phyloP scores from a whole-genome alignment of 2,113 vertebrate species.

The Gallinago media region DNA sequence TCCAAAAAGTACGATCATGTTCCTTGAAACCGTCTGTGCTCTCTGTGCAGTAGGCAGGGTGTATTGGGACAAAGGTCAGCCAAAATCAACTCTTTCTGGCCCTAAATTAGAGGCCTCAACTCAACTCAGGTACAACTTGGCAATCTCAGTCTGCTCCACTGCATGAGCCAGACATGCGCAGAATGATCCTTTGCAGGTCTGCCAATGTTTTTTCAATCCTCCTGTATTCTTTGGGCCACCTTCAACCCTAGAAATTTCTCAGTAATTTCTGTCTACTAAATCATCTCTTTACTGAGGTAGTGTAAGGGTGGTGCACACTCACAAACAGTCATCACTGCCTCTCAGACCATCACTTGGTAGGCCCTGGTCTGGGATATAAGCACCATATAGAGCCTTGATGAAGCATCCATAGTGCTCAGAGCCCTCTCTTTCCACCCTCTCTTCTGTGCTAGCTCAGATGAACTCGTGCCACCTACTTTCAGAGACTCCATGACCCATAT shows the following conservation, averaged over 20 bases:
- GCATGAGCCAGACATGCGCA: fast-evolving
- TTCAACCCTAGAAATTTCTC: neutral
- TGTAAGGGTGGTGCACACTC: neutral
- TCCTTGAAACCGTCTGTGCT: neutral
- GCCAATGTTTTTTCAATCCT: neutral
- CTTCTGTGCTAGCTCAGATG: neutral
- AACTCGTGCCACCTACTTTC: neutral
- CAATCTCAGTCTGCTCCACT: neutral
- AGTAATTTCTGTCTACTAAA: neutral
- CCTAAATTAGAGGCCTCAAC: fast-evolving
- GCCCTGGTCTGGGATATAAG: neutral
- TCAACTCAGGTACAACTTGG: neutral
- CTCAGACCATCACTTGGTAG: neutral
- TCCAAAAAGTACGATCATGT: neutral
- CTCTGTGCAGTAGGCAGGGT: neutral
- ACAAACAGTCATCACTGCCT: fast-evolving
- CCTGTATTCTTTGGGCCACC: neutral
- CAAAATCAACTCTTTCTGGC: neutral
- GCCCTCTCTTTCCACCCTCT: neutral
- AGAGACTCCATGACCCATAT: neutral
- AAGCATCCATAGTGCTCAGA: neutral
- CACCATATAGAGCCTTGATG: neutral
- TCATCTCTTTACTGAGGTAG: neutral
- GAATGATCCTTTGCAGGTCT: neutral
- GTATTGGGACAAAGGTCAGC: neutral